Evolutionary conservation across 2,888 invertebrate genomes (phyloP), one percentile per base, ranked within the genome.

Genomic region (Cerastis leucographa): DNA sequence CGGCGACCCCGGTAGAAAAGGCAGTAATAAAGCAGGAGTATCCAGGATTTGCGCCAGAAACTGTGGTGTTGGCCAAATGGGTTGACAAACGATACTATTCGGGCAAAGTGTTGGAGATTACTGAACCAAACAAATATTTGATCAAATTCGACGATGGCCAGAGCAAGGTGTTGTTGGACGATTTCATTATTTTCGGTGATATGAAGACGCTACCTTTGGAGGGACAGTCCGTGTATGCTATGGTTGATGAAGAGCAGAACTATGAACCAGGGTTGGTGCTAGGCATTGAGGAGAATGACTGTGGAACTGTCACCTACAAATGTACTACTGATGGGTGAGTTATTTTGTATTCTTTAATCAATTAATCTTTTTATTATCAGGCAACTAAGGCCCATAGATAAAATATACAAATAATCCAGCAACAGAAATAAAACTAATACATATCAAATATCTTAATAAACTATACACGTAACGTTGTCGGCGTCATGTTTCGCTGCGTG

Each of bases 11-110:
- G 0, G 96, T 96, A 0, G 96, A 96, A 71, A 96, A 95, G 46
- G 81, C 89, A 14, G 74, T 89, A 0, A 78, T 94, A 0, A 96
- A 96, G 77, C 81, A 88, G 0, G 96, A 96, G 81, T 96, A 95
- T 65, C 93, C 94, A 8, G 96, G 96, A 0, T 94, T 90, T 76
- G 89, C 95, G 0, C 95, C 95, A 0, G 96, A 96, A 9, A 97
- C 97, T 0, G 94, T 95, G 0, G 97, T 97, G 0, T 95, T 98
- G 85, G 98, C 98, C 0, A 97, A 97, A 91, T 98, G 98, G 98
- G 97, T 97, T 0, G 97, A 98, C 89, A 97, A 97, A 87, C 97
- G 97, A 80, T 98, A 97, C 85, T 98, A 98, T 86, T 97, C 97
- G 0, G 98, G 97, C 0, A 97, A 94, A 90, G 97, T 98, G 0